These are phyloP conservation scores for Glyphotaelius pellucidus DNA, from an alignment of 2,888 invertebrate species.

Conservation along the genomic window DNA sequence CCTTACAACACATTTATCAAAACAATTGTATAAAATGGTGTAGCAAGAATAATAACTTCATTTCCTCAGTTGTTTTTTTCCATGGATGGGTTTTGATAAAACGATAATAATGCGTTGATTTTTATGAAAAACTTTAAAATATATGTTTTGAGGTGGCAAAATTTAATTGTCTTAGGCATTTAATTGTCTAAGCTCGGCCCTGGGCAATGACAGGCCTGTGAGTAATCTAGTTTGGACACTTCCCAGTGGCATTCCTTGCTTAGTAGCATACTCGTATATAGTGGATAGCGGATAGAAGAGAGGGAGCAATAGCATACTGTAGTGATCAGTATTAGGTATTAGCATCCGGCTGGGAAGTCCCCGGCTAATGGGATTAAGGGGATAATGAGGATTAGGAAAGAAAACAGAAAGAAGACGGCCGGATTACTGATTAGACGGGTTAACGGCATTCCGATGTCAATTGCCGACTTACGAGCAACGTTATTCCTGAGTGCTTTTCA, in stretches of 20 bases:
- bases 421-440: slow-evolving; percentile 36
- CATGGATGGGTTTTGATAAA: not conserved
- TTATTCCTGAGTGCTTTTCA: slow-evolving; percentile 11
- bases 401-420: slow-evolving; percentile 31
- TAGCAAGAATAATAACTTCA: not conserved
- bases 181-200: not conserved
- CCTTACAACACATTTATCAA: no score
- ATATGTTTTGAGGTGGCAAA: not conserved
- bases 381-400: slow-evolving; percentile 40
- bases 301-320: slow-evolving; percentile 4
- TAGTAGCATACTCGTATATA: not conserved
- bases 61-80: not conserved
- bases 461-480: slow-evolving; percentile 4
- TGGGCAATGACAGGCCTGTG: not conserved
- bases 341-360: slow-evolving; percentile 35
- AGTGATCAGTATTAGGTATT: slow-evolving; percentile 28
- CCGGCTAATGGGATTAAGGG: slow-evolving; percentile 42
- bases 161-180: not conserved
- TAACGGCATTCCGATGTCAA: slow-evolving; percentile 42
- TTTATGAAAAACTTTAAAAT: not conserved
- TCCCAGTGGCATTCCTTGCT: not conserved
- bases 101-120: not conserved
- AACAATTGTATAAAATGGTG: no score
- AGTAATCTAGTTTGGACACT: no score
- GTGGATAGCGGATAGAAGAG: not conserved